phyloP scores from a whole-genome alignment of 2,113 vertebrate genomes.

The Hemiscyllium ocellatum region DNA sequence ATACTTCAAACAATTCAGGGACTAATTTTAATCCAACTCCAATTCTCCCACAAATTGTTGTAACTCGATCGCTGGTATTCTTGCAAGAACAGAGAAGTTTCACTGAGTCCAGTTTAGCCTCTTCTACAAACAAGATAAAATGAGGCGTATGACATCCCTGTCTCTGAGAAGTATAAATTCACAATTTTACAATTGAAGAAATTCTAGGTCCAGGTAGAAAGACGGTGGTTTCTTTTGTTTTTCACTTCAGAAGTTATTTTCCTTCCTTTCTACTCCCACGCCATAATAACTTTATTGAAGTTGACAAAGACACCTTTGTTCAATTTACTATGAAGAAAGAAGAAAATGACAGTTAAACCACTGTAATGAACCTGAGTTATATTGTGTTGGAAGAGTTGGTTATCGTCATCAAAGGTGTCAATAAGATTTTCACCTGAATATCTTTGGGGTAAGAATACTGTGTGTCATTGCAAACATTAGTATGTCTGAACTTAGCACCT shows the following conservation, averaged over 20 bases:
- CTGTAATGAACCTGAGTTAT: not conserved
- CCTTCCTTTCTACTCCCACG: constrained; percentile 40
- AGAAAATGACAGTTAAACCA: not conserved
- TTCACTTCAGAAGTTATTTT: not conserved
- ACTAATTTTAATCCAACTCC: not conserved
- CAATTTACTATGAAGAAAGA: constrained; percentile 40
- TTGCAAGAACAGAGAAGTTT: not conserved
- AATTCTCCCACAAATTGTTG: not conserved
- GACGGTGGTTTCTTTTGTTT: not conserved
- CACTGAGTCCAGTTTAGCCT: not conserved
- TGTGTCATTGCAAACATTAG: not conserved
- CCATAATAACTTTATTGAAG: constrained; percentile 40
- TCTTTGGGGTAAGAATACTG: not conserved
- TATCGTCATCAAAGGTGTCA: not conserved
- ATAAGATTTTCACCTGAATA: not conserved
- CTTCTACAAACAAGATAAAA: constrained; percentile 2
- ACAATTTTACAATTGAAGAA: not conserved
- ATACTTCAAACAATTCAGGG: not conserved
- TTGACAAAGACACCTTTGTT: constrained; percentile 42
- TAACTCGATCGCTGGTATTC: not conserved
- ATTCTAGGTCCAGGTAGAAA: not conserved
- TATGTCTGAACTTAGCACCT: no score
- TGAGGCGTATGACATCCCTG: not conserved
- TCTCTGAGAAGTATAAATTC: not conserved
- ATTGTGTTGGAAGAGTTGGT: not conserved